These are phyloP conservation scores for Eptatretus burgeri DNA, from an alignment of 2,113 vertebrate genomes.

Conservation along the genomic window DNA sequence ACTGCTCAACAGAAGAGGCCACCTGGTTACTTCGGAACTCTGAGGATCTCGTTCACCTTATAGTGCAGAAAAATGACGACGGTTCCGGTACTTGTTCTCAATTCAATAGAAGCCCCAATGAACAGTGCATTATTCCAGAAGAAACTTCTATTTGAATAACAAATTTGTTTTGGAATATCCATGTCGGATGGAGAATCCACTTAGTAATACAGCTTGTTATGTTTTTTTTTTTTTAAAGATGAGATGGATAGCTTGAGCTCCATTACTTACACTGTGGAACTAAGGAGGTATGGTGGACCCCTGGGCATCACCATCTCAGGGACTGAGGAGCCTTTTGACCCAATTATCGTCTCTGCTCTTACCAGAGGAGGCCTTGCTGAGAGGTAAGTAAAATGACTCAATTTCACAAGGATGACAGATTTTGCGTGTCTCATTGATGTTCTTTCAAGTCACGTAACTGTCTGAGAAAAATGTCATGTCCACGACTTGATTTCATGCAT, in stretches of 20 bases:
- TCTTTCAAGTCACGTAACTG: no score
- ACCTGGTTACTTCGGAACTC: constrained; percentile 64
- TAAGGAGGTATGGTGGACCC: constrained; percentile 64
- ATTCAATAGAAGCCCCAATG: background rate
- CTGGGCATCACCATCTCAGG: constrained; percentile 91
- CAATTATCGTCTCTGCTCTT: constrained; percentile 71
- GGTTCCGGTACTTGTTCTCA: constrained; percentile 38
- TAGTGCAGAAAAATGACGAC: constrained; percentile 87
- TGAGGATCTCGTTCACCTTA: constrained; percentile 80
- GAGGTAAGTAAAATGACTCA: constrained; percentile 26
- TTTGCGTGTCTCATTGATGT: no score
- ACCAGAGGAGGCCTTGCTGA: constrained; percentile 77
- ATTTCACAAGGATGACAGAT: no score
- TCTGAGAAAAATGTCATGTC: no score
- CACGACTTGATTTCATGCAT: no score
- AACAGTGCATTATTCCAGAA: no score
- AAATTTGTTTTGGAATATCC: no score
- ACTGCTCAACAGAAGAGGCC: constrained; percentile 72
- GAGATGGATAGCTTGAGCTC: constrained; percentile 70
- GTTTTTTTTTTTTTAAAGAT: constrained; percentile 19
- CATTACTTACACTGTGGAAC: constrained; percentile 76
- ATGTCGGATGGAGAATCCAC: no score
- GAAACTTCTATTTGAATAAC: no score
- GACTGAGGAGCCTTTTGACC: constrained; percentile 87
- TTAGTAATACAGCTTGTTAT: no score